Conservation (phyloP, 2,888 invertebrate genomes). For the Notocelia uddmanniana region DNA sequence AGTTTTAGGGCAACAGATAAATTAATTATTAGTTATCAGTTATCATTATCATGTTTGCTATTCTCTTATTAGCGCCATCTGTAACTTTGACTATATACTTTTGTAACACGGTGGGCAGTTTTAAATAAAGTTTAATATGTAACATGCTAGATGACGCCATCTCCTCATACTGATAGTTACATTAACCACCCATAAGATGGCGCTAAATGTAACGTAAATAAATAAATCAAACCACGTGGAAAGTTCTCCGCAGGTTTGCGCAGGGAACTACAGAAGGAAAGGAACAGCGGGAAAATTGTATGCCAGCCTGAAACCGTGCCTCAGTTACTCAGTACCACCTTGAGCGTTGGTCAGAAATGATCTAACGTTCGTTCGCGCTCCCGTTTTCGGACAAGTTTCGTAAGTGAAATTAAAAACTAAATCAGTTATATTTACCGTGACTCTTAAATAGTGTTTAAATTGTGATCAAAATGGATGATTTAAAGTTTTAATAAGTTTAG, state of each 20-base stretch:
- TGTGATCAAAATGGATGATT: slow-evolving; percentile 40
- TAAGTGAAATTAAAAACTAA: slow-evolving; percentile 52
- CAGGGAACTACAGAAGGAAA: slow-evolving; percentile 67
- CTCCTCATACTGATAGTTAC: slow-evolving; percentile 37
- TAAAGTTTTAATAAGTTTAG: slow-evolving; percentile 33
- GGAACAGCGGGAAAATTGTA: slow-evolving; percentile 70
- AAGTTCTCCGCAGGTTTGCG: slow-evolving; percentile 77
- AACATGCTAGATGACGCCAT: slow-evolving; percentile 52
- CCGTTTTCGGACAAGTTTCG: slow-evolving; percentile 60
- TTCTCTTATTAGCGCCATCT: slow-evolving; percentile 34
- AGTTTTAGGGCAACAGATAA: too few relatives aligned
- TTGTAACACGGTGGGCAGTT: not conserved
- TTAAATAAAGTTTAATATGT: not conserved
- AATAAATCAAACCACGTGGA: slow-evolving; percentile 65
- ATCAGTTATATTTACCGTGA: slow-evolving; percentile 16
- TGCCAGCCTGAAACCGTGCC: slow-evolving; percentile 62
- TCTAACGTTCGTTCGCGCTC: slow-evolving; percentile 49
- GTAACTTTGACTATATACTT: not conserved
- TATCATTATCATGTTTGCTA: too few relatives aligned
- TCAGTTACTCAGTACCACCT: slow-evolving; percentile 75
- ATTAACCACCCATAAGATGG: slow-evolving; percentile 57
- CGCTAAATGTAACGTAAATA: slow-evolving; percentile 50
- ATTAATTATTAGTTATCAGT: too few relatives aligned
- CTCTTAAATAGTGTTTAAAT: slow-evolving; percentile 28
- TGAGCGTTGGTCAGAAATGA: slow-evolving; percentile 64